Conservation (phyloP, 1,140 invertebrate genomes). For the Drosophila sp. region DNA sequence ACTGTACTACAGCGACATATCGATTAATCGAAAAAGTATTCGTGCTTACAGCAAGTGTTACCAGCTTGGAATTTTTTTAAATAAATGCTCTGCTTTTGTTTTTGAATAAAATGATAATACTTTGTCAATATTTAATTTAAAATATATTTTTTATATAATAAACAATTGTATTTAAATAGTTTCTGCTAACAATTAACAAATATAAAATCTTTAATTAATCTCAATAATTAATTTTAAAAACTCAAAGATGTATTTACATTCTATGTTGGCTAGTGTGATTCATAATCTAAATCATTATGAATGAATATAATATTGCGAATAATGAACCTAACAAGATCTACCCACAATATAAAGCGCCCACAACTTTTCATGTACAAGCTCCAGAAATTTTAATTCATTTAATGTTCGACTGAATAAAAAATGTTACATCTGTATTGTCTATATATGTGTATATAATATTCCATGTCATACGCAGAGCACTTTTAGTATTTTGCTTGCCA, state of each 20-base stretch:
- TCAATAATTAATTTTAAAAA: too few relatives aligned
- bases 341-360: constrained; percentile 30
- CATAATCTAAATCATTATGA: constrained; percentile 35
- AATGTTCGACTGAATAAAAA: constrained; percentile 37
- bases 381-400: constrained; percentile 34
- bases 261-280: constrained; percentile 19
- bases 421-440: constrained; percentile 15
- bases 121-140: too few relatives aligned
- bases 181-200: too few relatives aligned
- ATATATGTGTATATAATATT: not conserved
- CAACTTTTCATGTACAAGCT: constrained; percentile 18
- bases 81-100: too few relatives aligned
- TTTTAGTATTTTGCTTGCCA: constrained; percentile 29
- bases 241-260: too few relatives aligned
- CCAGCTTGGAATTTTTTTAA: not conserved
- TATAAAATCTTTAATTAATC: too few relatives aligned
- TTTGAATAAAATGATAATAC: too few relatives aligned
- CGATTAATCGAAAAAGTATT: not conserved
- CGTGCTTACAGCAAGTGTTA: not conserved
- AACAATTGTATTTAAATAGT: too few relatives aligned
- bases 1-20: too few relatives aligned
- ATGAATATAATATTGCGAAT: constrained; percentile 17
- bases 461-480: constrained; percentile 17
- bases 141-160: too few relatives aligned
- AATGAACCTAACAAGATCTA: not conserved